Evolutionary conservation across 2,888 invertebrate genomes (phyloP).

Genomic region (Rutpela maculata): DNA sequence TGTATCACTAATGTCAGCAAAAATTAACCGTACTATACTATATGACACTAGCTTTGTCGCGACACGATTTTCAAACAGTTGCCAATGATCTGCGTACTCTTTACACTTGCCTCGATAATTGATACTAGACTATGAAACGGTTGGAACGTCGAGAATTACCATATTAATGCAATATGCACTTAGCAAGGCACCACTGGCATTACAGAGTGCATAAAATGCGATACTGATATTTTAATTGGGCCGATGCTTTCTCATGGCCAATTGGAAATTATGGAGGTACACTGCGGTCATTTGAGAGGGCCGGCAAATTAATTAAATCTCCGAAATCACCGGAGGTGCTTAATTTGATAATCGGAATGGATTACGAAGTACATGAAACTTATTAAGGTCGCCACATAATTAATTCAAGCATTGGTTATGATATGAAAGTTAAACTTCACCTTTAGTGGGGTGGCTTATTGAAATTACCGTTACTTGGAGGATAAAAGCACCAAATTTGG

Average conservation of each 20-base stretch:
- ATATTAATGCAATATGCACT: constrained; percentile 41
- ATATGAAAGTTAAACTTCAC: background rate
- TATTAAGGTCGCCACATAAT: background rate
- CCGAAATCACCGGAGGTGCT: constrained; percentile 17
- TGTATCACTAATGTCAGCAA: background rate
- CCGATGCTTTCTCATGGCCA: constrained; percentile 32
- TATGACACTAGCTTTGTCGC: constrained; percentile 4
- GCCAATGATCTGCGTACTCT: constrained; percentile 23
- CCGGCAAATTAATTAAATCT: constrained; percentile 34
- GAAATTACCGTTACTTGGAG: too few species aligned
- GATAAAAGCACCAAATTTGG: too few species aligned
- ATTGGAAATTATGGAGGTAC: constrained; percentile 23
- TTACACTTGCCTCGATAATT: constrained; percentile 13
- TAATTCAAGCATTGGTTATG: background rate
- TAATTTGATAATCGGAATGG: constrained; percentile 29
- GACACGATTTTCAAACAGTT: constrained; percentile 26
- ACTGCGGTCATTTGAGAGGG: constrained; percentile 11
- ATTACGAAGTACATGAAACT: background rate
- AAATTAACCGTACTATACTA: background rate
- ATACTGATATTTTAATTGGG: constrained; percentile 30
- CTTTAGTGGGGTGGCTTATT: too few species aligned
- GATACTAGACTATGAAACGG: constrained; percentile 5
- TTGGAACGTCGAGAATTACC: constrained; percentile 33
- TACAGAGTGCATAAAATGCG: constrained; percentile 29
- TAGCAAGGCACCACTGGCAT: constrained; percentile 19